Evolutionary conservation across 2,797 vertebrate species (phyloP).

Genomic region (Hybognathus amarus): DNA sequence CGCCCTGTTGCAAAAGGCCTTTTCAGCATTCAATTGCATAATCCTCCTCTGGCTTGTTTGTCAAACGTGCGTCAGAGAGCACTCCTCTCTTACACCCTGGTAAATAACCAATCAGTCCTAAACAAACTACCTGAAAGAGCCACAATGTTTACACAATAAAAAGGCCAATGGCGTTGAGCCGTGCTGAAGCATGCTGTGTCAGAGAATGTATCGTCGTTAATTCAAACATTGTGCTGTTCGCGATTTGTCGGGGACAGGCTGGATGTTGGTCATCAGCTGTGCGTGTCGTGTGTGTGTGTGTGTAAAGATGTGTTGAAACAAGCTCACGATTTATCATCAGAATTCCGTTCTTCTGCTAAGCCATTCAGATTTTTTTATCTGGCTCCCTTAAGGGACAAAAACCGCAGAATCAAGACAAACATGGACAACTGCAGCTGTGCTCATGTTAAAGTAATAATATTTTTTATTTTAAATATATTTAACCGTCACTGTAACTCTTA

Average conservation of each 20-base stretch:
- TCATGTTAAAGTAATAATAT: not conserved
- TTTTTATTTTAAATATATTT: too few relatives aligned
- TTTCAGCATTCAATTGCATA: slow-evolving; percentile 64
- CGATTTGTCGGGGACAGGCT: slow-evolving; percentile 33
- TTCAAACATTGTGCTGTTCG: slow-evolving; percentile 6
- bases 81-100: slow-evolving; percentile 63
- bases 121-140: slow-evolving; percentile 39
- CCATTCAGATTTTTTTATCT: not conserved
- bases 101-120: slow-evolving; percentile 46
- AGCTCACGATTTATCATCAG: slow-evolving; percentile 22
- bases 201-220: not conserved
- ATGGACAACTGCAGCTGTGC: not conserved
- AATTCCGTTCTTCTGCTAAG: slow-evolving; percentile 6
- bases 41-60: slow-evolving; percentile 51
- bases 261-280: slow-evolving; percentile 27
- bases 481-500: not conserved
- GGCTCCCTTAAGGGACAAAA: not conserved
- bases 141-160: slow-evolving; percentile 36
- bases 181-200: slow-evolving; percentile 18
- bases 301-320: slow-evolving; percentile 42
- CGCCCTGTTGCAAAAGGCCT: slow-evolving; percentile 65
- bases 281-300: not conserved
- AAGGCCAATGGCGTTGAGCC: not conserved
- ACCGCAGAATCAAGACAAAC: slow-evolving; percentile 4
- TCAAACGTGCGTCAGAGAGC: slow-evolving; percentile 72